Conservation (phyloP, 2,888 invertebrate genomes). For the Epistrophella euchroma region DNA sequence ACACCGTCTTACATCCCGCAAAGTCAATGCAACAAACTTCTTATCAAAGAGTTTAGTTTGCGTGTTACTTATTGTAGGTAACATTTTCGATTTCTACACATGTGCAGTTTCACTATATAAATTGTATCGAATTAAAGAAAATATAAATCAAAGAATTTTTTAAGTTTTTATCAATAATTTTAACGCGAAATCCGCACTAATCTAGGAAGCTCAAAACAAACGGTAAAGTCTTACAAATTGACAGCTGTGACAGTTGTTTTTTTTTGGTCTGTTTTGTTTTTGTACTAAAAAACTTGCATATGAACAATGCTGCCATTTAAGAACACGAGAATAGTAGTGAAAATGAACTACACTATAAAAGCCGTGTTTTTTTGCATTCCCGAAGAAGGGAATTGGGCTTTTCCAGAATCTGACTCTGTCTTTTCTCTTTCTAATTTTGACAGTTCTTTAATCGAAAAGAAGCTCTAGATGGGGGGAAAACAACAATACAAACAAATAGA, state of each 20-base stretch:
- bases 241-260: slow-evolving; percentile 21
- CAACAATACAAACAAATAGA: too few relatives aligned
- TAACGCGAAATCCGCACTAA: slow-evolving; percentile 2
- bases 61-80: slow-evolving; percentile 40
- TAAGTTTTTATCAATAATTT: background rate
- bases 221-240: slow-evolving; percentile 50
- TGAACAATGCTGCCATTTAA: background rate
- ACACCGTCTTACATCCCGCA: slow-evolving; percentile 78
- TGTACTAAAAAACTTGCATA: background rate
- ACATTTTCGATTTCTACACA: slow-evolving; percentile 29
- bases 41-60: slow-evolving; percentile 78
- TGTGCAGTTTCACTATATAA: slow-evolving; percentile 19
- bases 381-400: too few relatives aligned
- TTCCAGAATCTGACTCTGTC: too few relatives aligned
- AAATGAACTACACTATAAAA: background rate
- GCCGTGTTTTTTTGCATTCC: too few relatives aligned
- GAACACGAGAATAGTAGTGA: background rate
- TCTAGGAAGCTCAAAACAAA: slow-evolving; percentile 45
- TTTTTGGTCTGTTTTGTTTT: slow-evolving; percentile 2
- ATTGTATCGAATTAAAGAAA: background rate
- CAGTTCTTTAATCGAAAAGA: too few relatives aligned
- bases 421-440: too few relatives aligned
- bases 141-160: background rate
- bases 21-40: slow-evolving; percentile 79
- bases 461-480: too few relatives aligned